Percentiles rank a stretch among this genome's conserved stretches.
Conservation (phyloP, 2,113 vertebrate species). For the Odontesthes bonariensis region DNA sequence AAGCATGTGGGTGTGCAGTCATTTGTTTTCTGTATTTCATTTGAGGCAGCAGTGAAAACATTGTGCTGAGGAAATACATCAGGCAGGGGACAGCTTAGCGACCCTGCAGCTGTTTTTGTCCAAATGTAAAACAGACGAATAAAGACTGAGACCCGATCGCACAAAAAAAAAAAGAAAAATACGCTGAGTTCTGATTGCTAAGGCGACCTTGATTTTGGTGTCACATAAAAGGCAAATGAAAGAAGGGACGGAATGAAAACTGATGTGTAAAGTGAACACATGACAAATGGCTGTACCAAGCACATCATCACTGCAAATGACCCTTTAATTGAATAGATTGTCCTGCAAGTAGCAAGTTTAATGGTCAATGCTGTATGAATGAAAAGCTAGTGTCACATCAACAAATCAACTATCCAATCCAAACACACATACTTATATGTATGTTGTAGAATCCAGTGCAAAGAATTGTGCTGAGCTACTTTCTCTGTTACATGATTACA, state of each 20-base stretch:
- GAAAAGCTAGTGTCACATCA: not conserved
- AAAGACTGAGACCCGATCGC: slow-evolving; percentile 29
- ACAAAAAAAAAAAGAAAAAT: too few species aligned
- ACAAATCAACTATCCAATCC: too few species aligned
- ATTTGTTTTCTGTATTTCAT: slow-evolving; percentile 55
- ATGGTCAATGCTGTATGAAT: not conserved
- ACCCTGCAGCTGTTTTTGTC: slow-evolving; percentile 22
- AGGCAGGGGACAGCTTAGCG: not conserved
- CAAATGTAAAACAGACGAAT: slow-evolving; percentile 41
- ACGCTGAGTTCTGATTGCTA: slow-evolving; percentile 13
- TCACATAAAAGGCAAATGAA: not conserved
- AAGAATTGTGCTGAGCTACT: too few species aligned
- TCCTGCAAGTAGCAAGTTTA: too few species aligned
- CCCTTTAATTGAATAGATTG: too few species aligned
- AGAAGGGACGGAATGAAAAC: not conserved
- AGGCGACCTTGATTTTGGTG: not conserved
- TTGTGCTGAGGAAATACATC: slow-evolving; percentile 1
- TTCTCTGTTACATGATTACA: not conserved
- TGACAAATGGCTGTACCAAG: not conserved
- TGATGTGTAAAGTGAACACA: not conserved
- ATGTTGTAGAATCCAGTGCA: too few species aligned
- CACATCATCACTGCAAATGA: too few species aligned
- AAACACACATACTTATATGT: too few species aligned
- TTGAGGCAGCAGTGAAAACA: slow-evolving; percentile 47
- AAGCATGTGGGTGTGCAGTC: slow-evolving; percentile 42